Conservation (phyloP, 2,113 vertebrate species). For the Origma solitaria region DNA sequence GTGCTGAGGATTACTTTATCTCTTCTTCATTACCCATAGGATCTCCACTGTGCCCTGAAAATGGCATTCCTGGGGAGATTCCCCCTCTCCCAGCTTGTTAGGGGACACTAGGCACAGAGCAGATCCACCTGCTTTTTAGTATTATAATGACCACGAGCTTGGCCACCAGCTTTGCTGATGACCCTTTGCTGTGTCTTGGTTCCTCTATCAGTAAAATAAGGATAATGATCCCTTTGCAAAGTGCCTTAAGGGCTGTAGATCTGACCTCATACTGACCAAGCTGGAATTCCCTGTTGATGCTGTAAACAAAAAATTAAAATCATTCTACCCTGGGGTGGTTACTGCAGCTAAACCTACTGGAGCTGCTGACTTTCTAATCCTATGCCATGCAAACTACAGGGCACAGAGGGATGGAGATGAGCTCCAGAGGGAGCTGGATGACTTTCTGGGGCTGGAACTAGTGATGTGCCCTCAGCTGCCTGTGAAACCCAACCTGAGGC, state of each 20-base stretch:
- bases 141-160: not conserved
- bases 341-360: not conserved
- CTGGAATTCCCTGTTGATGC: not conserved
- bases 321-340: not conserved
- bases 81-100: not conserved
- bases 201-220: not conserved
- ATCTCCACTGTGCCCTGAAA: not conserved
- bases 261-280: not conserved
- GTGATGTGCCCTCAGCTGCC: not conserved
- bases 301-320: not conserved
- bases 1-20: not conserved
- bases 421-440: not conserved
- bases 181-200: not conserved
- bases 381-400: not conserved
- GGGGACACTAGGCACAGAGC: not conserved
- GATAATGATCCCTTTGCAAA: not conserved
- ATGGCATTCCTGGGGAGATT: not conserved
- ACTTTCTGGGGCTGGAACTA: not conserved
- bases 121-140: not conserved
- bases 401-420: not conserved
- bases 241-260: not conserved
- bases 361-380: not conserved
- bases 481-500: not conserved
- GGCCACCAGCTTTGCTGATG: not conserved
- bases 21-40: not conserved